These are phyloP conservation scores for Zaprionus tsacasi DNA, from an alignment of 1,140 invertebrate genomes.

Conservation along the genomic window DNA sequence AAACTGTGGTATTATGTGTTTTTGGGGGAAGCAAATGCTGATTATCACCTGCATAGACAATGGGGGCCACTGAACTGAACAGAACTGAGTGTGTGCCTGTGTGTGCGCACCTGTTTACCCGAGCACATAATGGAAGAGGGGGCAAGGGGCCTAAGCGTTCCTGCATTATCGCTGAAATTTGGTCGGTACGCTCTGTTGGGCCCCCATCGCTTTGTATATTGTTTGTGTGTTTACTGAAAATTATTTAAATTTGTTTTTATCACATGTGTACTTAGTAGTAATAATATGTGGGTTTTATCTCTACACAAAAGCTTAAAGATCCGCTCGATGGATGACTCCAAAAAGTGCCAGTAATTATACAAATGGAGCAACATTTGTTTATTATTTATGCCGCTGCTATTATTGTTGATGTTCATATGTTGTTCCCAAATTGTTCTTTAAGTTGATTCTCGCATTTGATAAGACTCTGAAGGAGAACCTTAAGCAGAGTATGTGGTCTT, in stretches of 20 bases:
- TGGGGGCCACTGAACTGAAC: conserved; percentile 53
- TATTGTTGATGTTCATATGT: not conserved
- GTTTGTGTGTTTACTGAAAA: not conserved
- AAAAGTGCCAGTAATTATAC: not conserved
- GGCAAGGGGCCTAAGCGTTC: not conserved
- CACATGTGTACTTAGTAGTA: conserved; percentile 1
- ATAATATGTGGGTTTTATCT: conserved; percentile 3
- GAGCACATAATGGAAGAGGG: conserved; percentile 33
- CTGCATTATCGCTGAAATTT: conserved; percentile 48
- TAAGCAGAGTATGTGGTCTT: not conserved
- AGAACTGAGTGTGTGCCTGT: conserved; percentile 25
- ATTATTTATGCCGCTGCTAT: not conserved
- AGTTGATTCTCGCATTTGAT: not conserved
- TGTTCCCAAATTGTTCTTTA: not conserved
- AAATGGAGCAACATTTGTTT: conserved; percentile 29
- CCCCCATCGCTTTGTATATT: not conserved
- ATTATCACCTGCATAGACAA: conserved; percentile 53
- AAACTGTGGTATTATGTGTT: conserved; percentile 7
- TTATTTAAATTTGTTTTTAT: not conserved
- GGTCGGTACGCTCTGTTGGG: conserved; percentile 48
- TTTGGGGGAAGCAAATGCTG: conserved; percentile 34
- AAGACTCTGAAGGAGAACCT: not conserved
- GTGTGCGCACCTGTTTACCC: conserved; percentile 47
- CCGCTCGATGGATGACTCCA: not conserved
- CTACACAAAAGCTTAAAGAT: conserved; percentile 1